Conservation (phyloP, 1,140 invertebrate genomes). For the Sitophilus oryzae region DNA sequence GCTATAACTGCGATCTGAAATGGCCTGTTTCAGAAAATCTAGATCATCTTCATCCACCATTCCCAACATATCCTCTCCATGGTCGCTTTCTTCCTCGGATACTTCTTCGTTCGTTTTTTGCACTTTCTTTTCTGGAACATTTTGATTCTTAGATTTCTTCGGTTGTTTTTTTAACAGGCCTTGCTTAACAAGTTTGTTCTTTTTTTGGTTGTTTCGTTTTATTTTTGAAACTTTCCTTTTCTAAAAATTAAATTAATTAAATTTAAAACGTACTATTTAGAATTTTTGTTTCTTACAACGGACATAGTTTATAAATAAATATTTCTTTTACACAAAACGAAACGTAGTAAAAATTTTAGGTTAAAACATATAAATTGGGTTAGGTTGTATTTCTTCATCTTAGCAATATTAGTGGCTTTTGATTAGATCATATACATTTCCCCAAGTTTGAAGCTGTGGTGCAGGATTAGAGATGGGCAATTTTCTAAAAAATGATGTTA, state of each 20-base stretch:
- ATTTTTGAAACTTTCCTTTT: slow-evolving; percentile 55
- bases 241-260: slow-evolving; percentile 17
- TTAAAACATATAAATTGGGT: too few species aligned
- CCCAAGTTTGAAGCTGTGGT: too few species aligned
- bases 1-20: slow-evolving; percentile 47
- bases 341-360: too few species aligned
- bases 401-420: too few species aligned
- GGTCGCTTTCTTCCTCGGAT: slow-evolving; percentile 44
- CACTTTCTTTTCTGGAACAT: neutral
- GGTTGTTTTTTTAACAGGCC: slow-evolving; percentile 50
- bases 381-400: too few species aligned
- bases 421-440: too few species aligned
- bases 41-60: slow-evolving; percentile 61
- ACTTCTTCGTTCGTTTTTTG: slow-evolving; percentile 3
- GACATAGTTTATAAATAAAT: too few species aligned
- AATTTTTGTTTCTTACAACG: too few species aligned
- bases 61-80: slow-evolving; percentile 57
- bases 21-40: slow-evolving; percentile 53
- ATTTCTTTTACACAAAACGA: too few species aligned
- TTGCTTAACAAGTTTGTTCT: slow-evolving; percentile 55
- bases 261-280: too few species aligned
- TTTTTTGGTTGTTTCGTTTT: slow-evolving; percentile 58
- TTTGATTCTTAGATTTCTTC: slow-evolving; percentile 39
- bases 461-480: too few species aligned
- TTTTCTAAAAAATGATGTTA: too few species aligned